Base-by-base conservation (phyloP, 2,888 invertebrate genomes). In the Pterostichus niger region DNA sequence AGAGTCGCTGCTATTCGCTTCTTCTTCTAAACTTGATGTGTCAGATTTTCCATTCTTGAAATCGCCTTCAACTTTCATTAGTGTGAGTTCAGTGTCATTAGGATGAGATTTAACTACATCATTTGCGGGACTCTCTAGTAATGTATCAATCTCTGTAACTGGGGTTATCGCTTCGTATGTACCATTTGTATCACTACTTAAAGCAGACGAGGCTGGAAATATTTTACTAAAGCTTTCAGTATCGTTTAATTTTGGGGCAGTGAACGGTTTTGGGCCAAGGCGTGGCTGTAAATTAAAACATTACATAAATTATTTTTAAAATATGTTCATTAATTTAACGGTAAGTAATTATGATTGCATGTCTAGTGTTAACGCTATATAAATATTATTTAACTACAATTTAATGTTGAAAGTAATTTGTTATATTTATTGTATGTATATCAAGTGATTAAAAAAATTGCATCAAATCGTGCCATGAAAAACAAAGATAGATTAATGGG, bases 191-290 rank as follows among this genome's bases (percentile, higher is more conserved):
- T 90, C 64, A 75, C 83, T 0, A 76, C 92, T 93, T 0, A 96
- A 96, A 0, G 94, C 95, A 1, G 93, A 91, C 0, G 96, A 96
- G 6, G 96, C 96, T 0, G 94, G 94, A 89, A 96, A 96, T 31
- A 96, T 95, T 88, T 95, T 95, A 88, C 95, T 95, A 87, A 96
- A 96, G 0, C 94, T 94, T 87, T 96, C 95, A 86, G 95, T 94
- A 82, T 94, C 95, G 86, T 91, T 93, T 84, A 93, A 92, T 4
- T 94, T 92, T 44, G 95, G 94, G 56, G 96, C 94, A 7, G 96
- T 95, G 89, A 96, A 96, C 33, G 96, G 96, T 89, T 96, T 96
- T 52, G 96, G 96, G 2, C 96, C 96, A 68, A 96, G 92, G 31
- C 96, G 94, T 61, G 96, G 96, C 96, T 96, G 91, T 17, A 82